These are phyloP conservation scores for Eulemur albifrons DNA, from an alignment of 2,797 vertebrate species.

Conservation along the genomic window DNA sequence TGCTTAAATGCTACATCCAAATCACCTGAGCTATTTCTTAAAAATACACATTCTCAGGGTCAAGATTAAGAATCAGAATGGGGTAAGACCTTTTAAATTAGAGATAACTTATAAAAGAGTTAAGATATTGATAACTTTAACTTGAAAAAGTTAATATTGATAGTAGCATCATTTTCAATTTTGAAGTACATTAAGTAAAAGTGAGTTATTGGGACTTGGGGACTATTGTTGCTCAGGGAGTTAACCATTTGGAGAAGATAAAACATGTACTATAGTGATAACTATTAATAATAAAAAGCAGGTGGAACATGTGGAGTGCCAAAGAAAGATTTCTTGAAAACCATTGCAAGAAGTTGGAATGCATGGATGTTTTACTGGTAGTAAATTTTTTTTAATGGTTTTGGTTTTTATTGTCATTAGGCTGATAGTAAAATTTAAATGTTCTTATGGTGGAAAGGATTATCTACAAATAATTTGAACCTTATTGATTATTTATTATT, in stretches of 20 bases:
- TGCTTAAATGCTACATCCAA: not conserved
- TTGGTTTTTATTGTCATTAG: too few relatives aligned
- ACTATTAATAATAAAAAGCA: not conserved
- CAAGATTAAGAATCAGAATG: not conserved
- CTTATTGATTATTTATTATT: not conserved
- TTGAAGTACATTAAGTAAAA: conserved; percentile 6
- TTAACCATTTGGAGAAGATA: not conserved
- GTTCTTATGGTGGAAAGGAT: not conserved
- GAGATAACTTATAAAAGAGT: not conserved
- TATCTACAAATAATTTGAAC: not conserved
- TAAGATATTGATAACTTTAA: conserved; percentile 2
- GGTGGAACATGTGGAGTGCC: not conserved
- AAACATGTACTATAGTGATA: not conserved
- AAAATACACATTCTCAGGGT: conserved; percentile 24
- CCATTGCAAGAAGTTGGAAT: not conserved
- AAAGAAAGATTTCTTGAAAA: conserved; percentile 20
- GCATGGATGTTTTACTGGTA: not conserved
- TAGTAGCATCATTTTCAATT: not conserved
- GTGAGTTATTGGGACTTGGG: not conserved
- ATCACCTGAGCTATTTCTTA: not conserved
- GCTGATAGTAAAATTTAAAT: not conserved
- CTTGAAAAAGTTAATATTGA: not conserved
- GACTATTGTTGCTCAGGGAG: not conserved
- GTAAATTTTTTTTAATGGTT: not conserved
- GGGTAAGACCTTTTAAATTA: not conserved